phyloP scores from a whole-genome alignment of 2,888 invertebrate species.

The Philonicus albiceps region DNA sequence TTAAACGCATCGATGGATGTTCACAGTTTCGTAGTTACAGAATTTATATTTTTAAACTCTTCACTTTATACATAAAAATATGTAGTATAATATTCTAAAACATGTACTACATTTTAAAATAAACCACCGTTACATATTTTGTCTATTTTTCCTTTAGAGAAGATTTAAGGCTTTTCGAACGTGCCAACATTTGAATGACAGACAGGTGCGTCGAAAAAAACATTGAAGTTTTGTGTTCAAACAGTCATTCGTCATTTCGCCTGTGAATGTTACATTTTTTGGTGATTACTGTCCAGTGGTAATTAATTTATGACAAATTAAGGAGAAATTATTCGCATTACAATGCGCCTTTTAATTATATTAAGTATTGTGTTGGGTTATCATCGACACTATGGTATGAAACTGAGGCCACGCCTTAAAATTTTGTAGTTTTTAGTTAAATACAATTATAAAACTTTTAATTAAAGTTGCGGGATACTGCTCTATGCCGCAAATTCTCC shows the following conservation, averaged over 20 bases:
- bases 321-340: neutral
- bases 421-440: neutral
- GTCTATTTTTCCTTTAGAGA: too few relatives aligned
- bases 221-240: neutral
- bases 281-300: too few relatives aligned
- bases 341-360: neutral
- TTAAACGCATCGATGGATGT: neutral
- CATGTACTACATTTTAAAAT: too few relatives aligned
- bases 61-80: too few relatives aligned
- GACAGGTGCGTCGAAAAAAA: neutral
- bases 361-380: neutral
- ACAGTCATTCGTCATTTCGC: neutral
- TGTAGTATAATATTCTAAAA: too few relatives aligned
- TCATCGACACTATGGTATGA: neutral
- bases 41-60: too few relatives aligned
- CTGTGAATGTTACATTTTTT: neutral
- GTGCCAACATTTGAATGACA: neutral
- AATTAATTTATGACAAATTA: neutral
- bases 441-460: neutral
- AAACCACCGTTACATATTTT: too few relatives aligned
- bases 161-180: neutral
- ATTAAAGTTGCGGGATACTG: constrained; percentile 63
- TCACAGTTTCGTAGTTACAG: too few relatives aligned
- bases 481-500: constrained; percentile 78
- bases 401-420: constrained; percentile 12